Conservation (phyloP, 2,888 invertebrate genomes). For the Dolichomitus sp. region DNA sequence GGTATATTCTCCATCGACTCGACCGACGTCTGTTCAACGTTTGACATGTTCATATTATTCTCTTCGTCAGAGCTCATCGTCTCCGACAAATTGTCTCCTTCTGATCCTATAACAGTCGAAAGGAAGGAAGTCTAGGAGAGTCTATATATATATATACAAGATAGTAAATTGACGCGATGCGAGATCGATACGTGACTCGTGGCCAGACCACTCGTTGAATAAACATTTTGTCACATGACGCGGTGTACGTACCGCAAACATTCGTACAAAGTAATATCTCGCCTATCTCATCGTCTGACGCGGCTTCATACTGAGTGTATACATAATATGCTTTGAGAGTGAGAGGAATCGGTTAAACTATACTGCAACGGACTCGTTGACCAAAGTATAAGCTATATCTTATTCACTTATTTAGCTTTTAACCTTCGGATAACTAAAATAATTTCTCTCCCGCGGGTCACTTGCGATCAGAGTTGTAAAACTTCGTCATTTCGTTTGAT, state of each 20-base stretch:
- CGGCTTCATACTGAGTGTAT: slow-evolving; percentile 40
- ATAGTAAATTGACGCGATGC: slow-evolving; percentile 34
- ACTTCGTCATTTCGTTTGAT: too few relatives aligned
- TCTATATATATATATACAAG: slow-evolving; percentile 25
- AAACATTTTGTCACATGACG: slow-evolving; percentile 55
- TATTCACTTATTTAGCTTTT: slow-evolving; percentile 10
- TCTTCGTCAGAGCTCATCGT: too few relatives aligned
- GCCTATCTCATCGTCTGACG: slow-evolving; percentile 52
- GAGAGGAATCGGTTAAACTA: not conserved
- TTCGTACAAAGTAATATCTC: slow-evolving; percentile 58
- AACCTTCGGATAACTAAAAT: slow-evolving; percentile 16
- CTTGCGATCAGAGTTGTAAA: not conserved
- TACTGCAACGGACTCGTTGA: slow-evolving; percentile 7
- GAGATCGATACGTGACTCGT: slow-evolving; percentile 58
- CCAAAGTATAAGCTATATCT: slow-evolving; percentile 8
- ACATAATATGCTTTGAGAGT: not conserved
- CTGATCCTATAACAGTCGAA: too few relatives aligned
- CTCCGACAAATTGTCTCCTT: too few relatives aligned
- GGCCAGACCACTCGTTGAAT: slow-evolving; percentile 55
- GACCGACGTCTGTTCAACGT: too few relatives aligned
- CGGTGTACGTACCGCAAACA: slow-evolving; percentile 42
- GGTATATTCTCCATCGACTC: too few relatives aligned
- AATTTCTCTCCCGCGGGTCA: slow-evolving; percentile 1
- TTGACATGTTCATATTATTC: too few relatives aligned
- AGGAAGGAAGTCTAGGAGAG: too few relatives aligned